phyloP scores from a whole-genome alignment of 1,140 invertebrate genomes.

The Drusus annulatus region DNA sequence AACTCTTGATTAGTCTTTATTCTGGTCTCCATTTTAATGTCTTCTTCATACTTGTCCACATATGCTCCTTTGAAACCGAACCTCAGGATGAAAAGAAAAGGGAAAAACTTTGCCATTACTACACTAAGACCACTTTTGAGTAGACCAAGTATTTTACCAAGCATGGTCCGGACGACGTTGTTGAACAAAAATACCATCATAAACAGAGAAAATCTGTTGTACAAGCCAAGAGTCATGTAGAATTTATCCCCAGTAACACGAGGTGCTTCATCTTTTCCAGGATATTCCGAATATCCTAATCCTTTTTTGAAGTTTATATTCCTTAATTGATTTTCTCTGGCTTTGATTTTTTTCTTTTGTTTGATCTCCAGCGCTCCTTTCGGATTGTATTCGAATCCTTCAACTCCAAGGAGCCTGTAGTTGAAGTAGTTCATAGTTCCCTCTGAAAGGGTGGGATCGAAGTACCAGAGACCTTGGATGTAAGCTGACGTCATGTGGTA shows the following conservation, averaged over 20 bases:
- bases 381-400: conserved; percentile 63
- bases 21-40: conserved; percentile 57
- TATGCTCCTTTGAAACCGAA: conserved; percentile 64
- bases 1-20: conserved; percentile 41
- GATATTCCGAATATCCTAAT: conserved; percentile 11
- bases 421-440: conserved; percentile 63
- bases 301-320: conserved; percentile 28
- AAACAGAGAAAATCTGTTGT: conserved; percentile 45
- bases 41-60: conserved; percentile 65
- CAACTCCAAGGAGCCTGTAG: conserved; percentile 62
- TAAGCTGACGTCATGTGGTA: conserved; percentile 67
- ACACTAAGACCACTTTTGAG: conserved; percentile 61
- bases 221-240: conserved; percentile 39
- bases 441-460: conserved; percentile 64
- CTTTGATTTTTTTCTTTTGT: neutral
- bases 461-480: conserved; percentile 67
- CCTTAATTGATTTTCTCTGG: neutral
- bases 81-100: conserved; percentile 65
- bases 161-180: conserved; percentile 58
- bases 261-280: neutral
- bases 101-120: conserved; percentile 65
- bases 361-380: conserved; percentile 3
- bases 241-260: conserved; percentile 27
- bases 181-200: conserved; percentile 46
- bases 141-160: conserved; percentile 64